Base-by-base conservation (phyloP, 2,888 invertebrate genomes). In the Parascotia fuliginaria region DNA sequence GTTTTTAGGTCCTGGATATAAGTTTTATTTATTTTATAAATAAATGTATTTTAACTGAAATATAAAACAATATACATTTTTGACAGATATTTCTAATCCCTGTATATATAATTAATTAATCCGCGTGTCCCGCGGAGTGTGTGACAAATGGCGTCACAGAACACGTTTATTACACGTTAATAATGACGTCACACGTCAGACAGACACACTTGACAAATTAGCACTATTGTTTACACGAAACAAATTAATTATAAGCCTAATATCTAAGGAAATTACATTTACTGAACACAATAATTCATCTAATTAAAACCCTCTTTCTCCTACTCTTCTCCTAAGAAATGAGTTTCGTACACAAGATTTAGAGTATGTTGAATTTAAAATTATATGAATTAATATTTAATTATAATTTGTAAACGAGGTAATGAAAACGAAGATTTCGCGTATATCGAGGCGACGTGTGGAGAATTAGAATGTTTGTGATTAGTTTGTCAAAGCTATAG, bases 171-270 rank as follows among this genome's bases (percentile, higher is more conserved):
- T 70, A 68, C 59, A 57, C 50, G 54, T 50, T 64, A 49, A 70
- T 71, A 58, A 71, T 69, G 54, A 65, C 56, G 51, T 70, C 49
- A 55, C 54, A 65, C 56, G 51, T 70, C 49, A 55, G 44, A 42
- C 52, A 58, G 65, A 36, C 65, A 58, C 50, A 57, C 48, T 69
- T 70, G 70, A 69, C 73, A 72, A 69, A 72, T 70, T 66, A 70
- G 40, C 49, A 66, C 50, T 64, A 70, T 72, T 70, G 70, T 70
- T 49, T 56, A 52, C 58, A 42, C 22, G 41, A 40, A 54, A 59
- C 38, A 15, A 61, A 69, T 69, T 66, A 58, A 69, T 65, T 58
- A 66, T 37, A 4, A 24, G 37, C 38, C 19, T 50, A 54, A 45
- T 44, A 46, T 27, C 24, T 13, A 22, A 32, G 31, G 29, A 45